Evolutionary conservation across 2,113 vertebrate species (phyloP).

Genomic region (Chrysemys picta): DNA sequence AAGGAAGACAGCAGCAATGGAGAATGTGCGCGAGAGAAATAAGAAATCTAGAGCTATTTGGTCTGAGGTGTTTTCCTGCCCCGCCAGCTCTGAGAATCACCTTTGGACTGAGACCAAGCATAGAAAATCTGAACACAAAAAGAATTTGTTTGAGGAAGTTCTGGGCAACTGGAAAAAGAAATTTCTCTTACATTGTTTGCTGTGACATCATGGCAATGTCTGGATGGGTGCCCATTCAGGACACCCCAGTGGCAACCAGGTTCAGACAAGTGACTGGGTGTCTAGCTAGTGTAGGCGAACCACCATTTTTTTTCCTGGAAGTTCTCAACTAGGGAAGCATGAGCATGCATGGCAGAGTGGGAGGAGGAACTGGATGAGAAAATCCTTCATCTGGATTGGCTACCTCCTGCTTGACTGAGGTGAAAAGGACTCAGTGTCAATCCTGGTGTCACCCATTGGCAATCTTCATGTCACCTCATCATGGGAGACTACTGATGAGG

Average conservation of each 20-base stretch:
- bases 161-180: background rate
- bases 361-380: constrained; percentile 53
- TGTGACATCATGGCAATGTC: too few relatives aligned
- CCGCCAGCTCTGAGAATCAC: background rate
- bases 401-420: constrained; percentile 7
- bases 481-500: background rate
- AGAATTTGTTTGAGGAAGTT: too few relatives aligned
- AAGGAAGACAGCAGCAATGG: background rate
- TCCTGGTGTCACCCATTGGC: background rate
- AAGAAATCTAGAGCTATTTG: background rate
- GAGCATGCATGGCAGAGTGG: background rate
- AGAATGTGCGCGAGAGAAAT: background rate
- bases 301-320: too few relatives aligned
- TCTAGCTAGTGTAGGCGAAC: too few relatives aligned
- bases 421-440: background rate
- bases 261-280: background rate
- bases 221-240: too few relatives aligned
- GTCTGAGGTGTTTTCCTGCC: background rate
- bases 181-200: background rate
- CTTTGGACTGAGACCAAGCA: background rate
- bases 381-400: background rate
- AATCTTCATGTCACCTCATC: background rate
- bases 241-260: background rate
- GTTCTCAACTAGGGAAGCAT: constrained; percentile 26
- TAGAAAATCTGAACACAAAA: background rate